Percentiles rank a stretch among this genome's conserved stretches.
Conservation (phyloP, 2,888 invertebrate species). For the Tuberolachnus salignus region DNA sequence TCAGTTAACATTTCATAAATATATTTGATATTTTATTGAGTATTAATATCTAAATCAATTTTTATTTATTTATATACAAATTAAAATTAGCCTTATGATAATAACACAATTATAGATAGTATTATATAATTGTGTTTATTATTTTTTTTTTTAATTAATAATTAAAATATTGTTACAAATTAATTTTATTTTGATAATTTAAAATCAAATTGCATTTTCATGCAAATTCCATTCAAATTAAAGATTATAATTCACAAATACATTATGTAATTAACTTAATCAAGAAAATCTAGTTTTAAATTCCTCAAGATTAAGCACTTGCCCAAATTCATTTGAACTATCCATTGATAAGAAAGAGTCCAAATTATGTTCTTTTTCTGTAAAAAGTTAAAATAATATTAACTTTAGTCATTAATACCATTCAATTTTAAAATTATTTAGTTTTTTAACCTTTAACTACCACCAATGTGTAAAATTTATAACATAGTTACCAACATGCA, state of each 20-base stretch:
- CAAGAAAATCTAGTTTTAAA: slow-evolving; percentile 29
- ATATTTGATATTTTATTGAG: too few species aligned
- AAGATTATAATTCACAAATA: too few species aligned
- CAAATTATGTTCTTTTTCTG: slow-evolving; percentile 30
- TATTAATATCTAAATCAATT: too few species aligned
- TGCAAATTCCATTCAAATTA: neutral
- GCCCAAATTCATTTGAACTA: slow-evolving; percentile 30
- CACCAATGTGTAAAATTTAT: too few species aligned
- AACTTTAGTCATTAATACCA: neutral
- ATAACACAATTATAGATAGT: neutral
- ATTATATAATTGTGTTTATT: neutral
- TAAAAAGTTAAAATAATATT: slow-evolving; percentile 5
- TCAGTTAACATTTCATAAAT: too few species aligned
- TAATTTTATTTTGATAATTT: neutral
- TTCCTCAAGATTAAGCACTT: neutral
- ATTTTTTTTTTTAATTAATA: neutral
- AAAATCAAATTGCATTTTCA: neutral
- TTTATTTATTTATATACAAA: too few species aligned
- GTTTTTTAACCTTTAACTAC: too few species aligned
- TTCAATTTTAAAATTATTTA: neutral
- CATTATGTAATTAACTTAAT: neutral
- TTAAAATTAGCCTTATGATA: neutral
- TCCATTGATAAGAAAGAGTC: slow-evolving; percentile 36
- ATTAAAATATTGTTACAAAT: neutral
- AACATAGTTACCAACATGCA: too few species aligned